Evolutionary conservation across 1,140 invertebrate genomes (phyloP).

Genomic region (Colletes latitarsis): DNA sequence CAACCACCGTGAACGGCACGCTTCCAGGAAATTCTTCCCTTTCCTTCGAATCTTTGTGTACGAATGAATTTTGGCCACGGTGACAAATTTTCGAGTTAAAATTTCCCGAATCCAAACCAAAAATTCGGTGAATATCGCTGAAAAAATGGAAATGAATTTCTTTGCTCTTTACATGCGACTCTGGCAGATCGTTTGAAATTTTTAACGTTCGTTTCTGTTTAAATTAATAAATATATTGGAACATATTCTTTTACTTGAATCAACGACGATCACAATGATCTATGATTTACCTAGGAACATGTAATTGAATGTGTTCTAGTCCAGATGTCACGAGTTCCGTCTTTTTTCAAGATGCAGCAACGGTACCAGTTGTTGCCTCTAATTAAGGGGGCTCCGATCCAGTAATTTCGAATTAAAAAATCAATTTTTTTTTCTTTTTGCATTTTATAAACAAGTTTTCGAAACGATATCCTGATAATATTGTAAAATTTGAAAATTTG

Average conservation of each 20-base stretch:
- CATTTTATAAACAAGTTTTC: no score
- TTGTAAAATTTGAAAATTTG: background rate
- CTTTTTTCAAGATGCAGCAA: conserved; percentile 11
- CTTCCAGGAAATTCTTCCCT: conserved; percentile 78
- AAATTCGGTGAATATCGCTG: no score
- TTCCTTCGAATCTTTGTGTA: conserved; percentile 65
- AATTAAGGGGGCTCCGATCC: background rate
- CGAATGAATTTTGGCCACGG: conserved; percentile 28
- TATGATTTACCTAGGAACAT: conserved; percentile 24
- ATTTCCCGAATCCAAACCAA: no score
- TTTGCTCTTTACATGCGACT: no score
- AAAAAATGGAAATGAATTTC: no score
- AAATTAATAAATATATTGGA: no score
- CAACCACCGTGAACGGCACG: conserved; percentile 78
- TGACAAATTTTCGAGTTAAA: conserved; percentile 13
- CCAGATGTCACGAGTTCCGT: conserved; percentile 37
- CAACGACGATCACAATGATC: background rate
- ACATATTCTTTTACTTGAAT: background rate
- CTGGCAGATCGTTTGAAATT: no score
- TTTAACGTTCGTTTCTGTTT: no score
- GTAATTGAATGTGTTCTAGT: conserved; percentile 45
- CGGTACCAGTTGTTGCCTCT: background rate
- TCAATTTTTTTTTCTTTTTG: no score
- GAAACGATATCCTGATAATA: background rate
- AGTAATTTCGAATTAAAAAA: no score